A percentile compares a stretch with the other conserved stretches of the same genome.
phyloP scores from a whole-genome alignment of 2,888 invertebrate genomes.

The Hedya salicella region DNA sequence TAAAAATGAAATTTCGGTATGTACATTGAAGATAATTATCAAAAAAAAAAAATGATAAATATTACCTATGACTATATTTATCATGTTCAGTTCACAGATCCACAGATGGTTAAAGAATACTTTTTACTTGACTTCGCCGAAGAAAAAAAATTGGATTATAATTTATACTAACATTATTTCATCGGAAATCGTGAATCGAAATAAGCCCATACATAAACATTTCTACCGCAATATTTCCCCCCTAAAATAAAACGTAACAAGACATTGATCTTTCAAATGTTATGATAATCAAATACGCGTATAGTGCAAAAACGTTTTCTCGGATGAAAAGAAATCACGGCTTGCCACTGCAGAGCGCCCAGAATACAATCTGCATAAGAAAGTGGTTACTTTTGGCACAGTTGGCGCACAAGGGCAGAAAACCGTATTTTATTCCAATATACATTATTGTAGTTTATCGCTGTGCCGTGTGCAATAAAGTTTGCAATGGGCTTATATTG shows the following conservation, averaged over 20 bases:
- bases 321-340: conserved; percentile 21
- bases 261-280: conserved; percentile 31
- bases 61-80: too few relatives aligned
- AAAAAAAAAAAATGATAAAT: too few relatives aligned
- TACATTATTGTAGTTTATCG: conserved; percentile 26
- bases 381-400: conserved; percentile 13
- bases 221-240: background rate
- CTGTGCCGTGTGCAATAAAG: background rate
- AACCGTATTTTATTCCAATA: conserved; percentile 29
- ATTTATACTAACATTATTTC: background rate
- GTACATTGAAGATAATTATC: too few relatives aligned
- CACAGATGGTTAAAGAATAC: too few relatives aligned
- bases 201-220: background rate
- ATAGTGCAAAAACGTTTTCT: conserved; percentile 14
- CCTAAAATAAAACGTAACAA: conserved; percentile 16
- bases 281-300: conserved; percentile 33
- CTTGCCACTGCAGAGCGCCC: conserved; percentile 4
- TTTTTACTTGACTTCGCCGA: too few relatives aligned
- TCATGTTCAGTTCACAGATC: too few relatives aligned
- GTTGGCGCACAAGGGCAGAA: conserved; percentile 6
- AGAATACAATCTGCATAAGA: background rate
- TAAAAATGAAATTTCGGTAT: too few relatives aligned
- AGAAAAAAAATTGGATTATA: too few relatives aligned
- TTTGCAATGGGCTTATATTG: conserved; percentile 21
- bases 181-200: background rate